Conservation (phyloP, 2,888 invertebrate species). For the Neria commutata region DNA sequence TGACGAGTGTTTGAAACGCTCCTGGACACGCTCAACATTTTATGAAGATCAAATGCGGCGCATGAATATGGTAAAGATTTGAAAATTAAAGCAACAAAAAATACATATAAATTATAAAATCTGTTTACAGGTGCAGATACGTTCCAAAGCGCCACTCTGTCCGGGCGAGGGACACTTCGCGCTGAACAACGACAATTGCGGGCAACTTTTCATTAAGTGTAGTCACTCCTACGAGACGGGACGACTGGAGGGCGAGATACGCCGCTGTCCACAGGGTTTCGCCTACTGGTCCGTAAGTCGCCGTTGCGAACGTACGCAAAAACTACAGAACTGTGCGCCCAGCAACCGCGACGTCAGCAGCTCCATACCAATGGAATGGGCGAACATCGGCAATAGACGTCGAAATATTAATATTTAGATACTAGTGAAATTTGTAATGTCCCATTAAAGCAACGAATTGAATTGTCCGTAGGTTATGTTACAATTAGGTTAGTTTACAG, state of each 20-base stretch:
- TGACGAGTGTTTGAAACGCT: conserved; percentile 50
- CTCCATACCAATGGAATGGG: conserved; percentile 59
- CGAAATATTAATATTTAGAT: conserved; percentile 51
- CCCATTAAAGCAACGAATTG: neutral
- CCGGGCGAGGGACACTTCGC: conserved; percentile 73
- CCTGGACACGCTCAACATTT: conserved; percentile 35
- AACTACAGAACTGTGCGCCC: conserved; percentile 67
- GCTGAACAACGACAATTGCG: conserved; percentile 72
- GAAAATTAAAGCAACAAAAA: too few species aligned
- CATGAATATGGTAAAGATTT: conserved; percentile 45
- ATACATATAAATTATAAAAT: neutral
- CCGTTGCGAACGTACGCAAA: conserved; percentile 72
- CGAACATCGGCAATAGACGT: conserved; percentile 56
- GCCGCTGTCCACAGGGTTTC: conserved; percentile 78
- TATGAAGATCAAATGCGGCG: conserved; percentile 44
- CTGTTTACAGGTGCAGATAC: conserved; percentile 69
- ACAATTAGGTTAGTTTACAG: neutral
- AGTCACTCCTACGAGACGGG: conserved; percentile 62
- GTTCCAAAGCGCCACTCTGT: conserved; percentile 67
- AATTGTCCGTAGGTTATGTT: neutral
- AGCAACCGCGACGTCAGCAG: conserved; percentile 42
- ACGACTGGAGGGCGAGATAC: conserved; percentile 71
- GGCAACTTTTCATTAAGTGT: conserved; percentile 76
- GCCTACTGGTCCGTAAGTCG: conserved; percentile 80
- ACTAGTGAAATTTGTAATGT: neutral